Evolutionary conservation across 2,113 vertebrate species (phyloP).

Genomic region (Tenebrosternarchus preto): DNA sequence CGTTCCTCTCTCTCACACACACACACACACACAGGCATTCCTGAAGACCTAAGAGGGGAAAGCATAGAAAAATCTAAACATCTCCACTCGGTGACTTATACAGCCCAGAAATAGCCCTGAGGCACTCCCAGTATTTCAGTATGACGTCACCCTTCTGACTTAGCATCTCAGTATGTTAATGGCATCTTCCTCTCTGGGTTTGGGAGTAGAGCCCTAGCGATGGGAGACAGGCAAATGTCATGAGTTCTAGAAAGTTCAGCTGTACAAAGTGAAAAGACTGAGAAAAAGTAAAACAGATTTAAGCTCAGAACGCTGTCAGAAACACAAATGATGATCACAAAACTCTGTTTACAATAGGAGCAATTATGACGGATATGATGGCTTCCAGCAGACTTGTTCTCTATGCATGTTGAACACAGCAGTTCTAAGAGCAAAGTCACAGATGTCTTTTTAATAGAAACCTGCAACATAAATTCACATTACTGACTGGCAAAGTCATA

Average conservation of each 20-base stretch:
- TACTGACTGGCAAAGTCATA: neutral
- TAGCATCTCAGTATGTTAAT: slow-evolving; percentile 39
- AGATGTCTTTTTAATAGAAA: neutral
- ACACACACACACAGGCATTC: neutral
- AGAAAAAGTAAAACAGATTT: slow-evolving; percentile 4
- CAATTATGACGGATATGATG: neutral
- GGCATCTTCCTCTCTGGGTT: neutral
- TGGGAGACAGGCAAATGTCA: slow-evolving; percentile 19
- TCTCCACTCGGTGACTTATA: slow-evolving; percentile 16
- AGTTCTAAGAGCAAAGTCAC: too few species aligned
- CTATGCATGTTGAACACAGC: too few species aligned
- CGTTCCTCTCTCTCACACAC: neutral
- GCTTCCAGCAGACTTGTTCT: neutral
- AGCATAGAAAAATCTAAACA: slow-evolving; percentile 4
- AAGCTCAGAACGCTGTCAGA: neutral
- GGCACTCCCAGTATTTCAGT: slow-evolving; percentile 26
- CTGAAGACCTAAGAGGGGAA: neutral
- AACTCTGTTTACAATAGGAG: neutral
- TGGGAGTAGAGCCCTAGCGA: slow-evolving; percentile 11
- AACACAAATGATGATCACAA: neutral
- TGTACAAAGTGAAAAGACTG: neutral
- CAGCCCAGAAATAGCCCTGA: slow-evolving; percentile 38
- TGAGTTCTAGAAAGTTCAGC: neutral
- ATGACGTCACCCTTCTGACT: slow-evolving; percentile 52
- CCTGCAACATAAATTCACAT: neutral